These are phyloP conservation scores for Saguinus oedipus DNA, from an alignment of 2,797 vertebrate species.

Conservation along the genomic window DNA sequence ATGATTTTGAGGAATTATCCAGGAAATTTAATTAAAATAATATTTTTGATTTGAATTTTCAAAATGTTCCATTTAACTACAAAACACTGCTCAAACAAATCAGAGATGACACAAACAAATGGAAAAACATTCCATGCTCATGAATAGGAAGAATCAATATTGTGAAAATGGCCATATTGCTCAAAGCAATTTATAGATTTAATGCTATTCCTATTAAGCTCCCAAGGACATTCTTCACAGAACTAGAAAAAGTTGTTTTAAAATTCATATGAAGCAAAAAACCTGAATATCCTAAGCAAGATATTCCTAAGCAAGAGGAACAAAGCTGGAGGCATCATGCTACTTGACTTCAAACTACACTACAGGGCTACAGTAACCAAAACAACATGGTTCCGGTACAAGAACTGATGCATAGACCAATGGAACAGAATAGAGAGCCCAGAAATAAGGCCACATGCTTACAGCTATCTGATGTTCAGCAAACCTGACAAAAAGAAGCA, in stretches of 20 bases:
- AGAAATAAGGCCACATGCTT: background rate
- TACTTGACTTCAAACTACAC: background rate
- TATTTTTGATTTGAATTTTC: background rate
- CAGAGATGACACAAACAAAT: background rate
- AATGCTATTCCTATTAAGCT: background rate
- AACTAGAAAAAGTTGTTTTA: background rate
- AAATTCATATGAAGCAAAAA: background rate
- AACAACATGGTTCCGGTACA: background rate
- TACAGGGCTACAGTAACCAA: background rate
- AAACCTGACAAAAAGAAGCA: background rate
- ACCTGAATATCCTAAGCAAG: background rate
- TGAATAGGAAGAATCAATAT: background rate
- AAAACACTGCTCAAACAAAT: background rate
- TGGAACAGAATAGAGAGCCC: background rate
- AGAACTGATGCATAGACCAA: background rate
- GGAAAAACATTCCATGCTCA: background rate
- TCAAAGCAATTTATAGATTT: background rate
- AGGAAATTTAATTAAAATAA: slow-evolving; percentile 6
- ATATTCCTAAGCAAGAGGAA: background rate
- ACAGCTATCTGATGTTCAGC: background rate
- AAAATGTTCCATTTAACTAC: background rate
- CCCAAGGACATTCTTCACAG: background rate
- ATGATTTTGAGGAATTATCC: slow-evolving; percentile 18
- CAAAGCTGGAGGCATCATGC: background rate
- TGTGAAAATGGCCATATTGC: background rate